These are phyloP conservation scores for Zophobas morio DNA, from an alignment of 1,140 invertebrate species.

Conservation along the genomic window DNA sequence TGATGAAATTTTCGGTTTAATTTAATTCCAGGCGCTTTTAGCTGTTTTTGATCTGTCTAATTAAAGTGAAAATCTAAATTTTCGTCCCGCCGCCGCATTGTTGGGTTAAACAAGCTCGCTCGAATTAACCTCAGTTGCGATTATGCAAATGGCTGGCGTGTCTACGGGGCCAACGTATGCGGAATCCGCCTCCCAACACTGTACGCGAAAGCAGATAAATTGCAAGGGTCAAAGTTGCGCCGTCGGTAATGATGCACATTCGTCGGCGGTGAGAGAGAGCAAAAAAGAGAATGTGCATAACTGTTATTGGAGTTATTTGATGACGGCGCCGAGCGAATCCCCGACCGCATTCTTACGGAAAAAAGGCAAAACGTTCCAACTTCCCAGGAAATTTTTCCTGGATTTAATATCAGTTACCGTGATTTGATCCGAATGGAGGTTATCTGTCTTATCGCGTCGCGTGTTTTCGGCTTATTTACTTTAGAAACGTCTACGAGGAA, in stretches of 20 bases:
- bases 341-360: constrained; percentile 23
- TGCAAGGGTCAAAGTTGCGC: constrained; percentile 43
- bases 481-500: constrained; percentile 1
- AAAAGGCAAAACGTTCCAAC: constrained; percentile 13
- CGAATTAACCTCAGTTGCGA: constrained; percentile 32
- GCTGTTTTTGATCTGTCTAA: constrained; percentile 12
- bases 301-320: constrained; percentile 34
- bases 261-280: constrained; percentile 18
- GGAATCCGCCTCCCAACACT: constrained; percentile 16
- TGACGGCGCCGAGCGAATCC: constrained; percentile 26
- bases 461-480: constrained; percentile 25
- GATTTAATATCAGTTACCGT: constrained; percentile 4
- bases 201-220: constrained; percentile 35
- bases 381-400: constrained; percentile 20
- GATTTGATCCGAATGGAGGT: constrained; percentile 25
- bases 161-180: constrained; percentile 26
- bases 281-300: constrained; percentile 43
- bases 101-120: constrained; percentile 11
- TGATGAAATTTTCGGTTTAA: too few relatives aligned
- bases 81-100: constrained; percentile 13
- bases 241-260: constrained; percentile 40
- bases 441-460: constrained; percentile 32
- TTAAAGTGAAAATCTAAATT: constrained; percentile 9
- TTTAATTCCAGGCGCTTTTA: background rate
- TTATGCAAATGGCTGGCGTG: constrained; percentile 32